Base-by-base conservation (phyloP, 2,888 invertebrate species). In the Sinotaia quadrata region DNA sequence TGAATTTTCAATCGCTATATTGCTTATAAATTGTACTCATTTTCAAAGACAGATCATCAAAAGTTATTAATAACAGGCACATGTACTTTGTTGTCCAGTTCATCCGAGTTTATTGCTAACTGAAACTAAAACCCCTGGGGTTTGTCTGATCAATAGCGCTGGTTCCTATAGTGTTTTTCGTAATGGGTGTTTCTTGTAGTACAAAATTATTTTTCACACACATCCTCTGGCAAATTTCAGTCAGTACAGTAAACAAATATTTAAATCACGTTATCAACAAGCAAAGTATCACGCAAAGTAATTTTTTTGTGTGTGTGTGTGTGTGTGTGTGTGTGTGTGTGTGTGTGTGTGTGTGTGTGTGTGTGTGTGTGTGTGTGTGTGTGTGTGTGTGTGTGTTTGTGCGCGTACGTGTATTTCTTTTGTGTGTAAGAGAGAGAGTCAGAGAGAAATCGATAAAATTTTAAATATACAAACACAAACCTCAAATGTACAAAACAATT, bases 291-390 rank as follows among this genome's bases (percentile, higher is more conserved):
- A 3, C 8, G 10, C n/a, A 4, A 7, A 24, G n/a, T 52, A 5
- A 4, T n/a, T 36, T 59, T 24, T 59, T 36, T 41, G 27, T 41
- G 59, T 27, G 29, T 59, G 29, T 41, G 27, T 59, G 44, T 3
- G 18, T 27, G 34, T 33, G 33, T 33, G 24, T 34, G 4, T 58
- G 27, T 24, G 24, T 58, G 37, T 58, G 37, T 47, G 44, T 31
- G 31, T 31, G 44, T 44, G 21, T 60, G 60, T 56, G 56, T 54
- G 31, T 54, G 54, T 54, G 31, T 12, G 15, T 12, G 21, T n/a
- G 33, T 31, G 33, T 31, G 31, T 31, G 31, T 5, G 54, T 58
- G 36, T 41, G 59, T 59, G 27, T n/a, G n/a, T 36, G n/a, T 34
- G 24, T 21, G 36, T 4, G 37, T 36, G 0, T 24, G 24, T 59